Conservation (phyloP, 1,140 invertebrate genomes). For the Manduca sexta region DNA sequence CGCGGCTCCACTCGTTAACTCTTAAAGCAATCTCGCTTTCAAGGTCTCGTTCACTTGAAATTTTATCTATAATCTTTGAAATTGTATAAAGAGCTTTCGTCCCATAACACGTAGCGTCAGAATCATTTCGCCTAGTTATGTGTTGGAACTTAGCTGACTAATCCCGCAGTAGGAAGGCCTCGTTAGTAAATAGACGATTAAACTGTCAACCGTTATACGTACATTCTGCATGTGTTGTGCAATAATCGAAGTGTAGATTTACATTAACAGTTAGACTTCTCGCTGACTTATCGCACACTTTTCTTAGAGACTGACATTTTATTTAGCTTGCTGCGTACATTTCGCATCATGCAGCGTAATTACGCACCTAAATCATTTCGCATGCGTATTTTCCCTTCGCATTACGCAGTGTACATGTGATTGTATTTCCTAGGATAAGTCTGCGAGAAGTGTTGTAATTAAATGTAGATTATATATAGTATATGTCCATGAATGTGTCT, state of each 20-base stretch:
- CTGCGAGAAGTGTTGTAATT: slow-evolving; percentile 54
- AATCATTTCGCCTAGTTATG: no score
- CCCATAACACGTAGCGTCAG: not conserved
- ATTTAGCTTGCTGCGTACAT: slow-evolving; percentile 5
- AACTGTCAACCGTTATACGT: slow-evolving; percentile 33
- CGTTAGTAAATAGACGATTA: slow-evolving; percentile 22
- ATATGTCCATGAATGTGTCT: slow-evolving; percentile 71
- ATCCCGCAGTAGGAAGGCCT: slow-evolving; percentile 29
- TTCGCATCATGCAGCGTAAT: not conserved
- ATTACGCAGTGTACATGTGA: not conserved
- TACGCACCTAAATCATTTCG: not conserved
- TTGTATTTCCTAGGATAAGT: slow-evolving; percentile 32
- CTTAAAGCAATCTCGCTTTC: no score
- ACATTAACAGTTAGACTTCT: slow-evolving; percentile 51
- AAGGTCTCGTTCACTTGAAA: not conserved
- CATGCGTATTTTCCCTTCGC: not conserved
- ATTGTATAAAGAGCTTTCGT: no score
- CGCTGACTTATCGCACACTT: slow-evolving; percentile 42
- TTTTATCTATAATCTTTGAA: not conserved
- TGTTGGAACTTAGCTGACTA: slow-evolving; percentile 4
- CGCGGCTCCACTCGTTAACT: slow-evolving; percentile 6
- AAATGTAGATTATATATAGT: slow-evolving; percentile 52
- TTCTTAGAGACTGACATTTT: slow-evolving; percentile 39
- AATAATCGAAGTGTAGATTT: slow-evolving; percentile 60
- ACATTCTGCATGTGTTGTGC: slow-evolving; percentile 60